These are phyloP conservation scores for Agrochola macilenta DNA, from an alignment of 2,888 invertebrate genomes.

Conservation along the genomic window DNA sequence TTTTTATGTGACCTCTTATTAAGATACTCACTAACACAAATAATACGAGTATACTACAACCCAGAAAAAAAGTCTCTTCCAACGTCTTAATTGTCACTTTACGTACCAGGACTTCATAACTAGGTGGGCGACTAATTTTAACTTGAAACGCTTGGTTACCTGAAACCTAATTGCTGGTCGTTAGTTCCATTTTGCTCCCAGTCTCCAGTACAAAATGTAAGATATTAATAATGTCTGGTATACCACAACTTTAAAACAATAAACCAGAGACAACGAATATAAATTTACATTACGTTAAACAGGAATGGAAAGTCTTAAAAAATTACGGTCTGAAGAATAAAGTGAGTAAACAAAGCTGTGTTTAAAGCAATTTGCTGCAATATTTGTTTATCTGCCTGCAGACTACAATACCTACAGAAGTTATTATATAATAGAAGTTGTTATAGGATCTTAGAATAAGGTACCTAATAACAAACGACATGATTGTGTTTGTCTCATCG, in stretches of 20 bases:
- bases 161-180: not conserved
- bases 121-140: conserved; percentile 5
- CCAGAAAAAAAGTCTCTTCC: not conserved
- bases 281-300: not conserved
- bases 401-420: not conserved
- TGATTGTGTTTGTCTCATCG: not conserved
- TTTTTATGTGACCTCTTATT: too few species aligned
- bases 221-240: not conserved
- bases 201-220: not conserved
- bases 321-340: not conserved
- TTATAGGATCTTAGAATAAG: not conserved
- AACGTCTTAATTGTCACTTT: not conserved
- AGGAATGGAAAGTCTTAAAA: not conserved
- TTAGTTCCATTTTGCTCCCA: not conserved
- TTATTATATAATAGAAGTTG: too few species aligned
- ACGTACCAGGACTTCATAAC: conserved; percentile 1
- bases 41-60: not conserved
- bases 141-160: conserved; percentile 7
- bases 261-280: not conserved
- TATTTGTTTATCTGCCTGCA: not conserved
- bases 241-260: not conserved
- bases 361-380: not conserved
- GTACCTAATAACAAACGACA: not conserved
- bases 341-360: not conserved
- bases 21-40: too few species aligned